Conservation (phyloP, 1,140 invertebrate species). For the Stenopsyche tienmushanensis region DNA sequence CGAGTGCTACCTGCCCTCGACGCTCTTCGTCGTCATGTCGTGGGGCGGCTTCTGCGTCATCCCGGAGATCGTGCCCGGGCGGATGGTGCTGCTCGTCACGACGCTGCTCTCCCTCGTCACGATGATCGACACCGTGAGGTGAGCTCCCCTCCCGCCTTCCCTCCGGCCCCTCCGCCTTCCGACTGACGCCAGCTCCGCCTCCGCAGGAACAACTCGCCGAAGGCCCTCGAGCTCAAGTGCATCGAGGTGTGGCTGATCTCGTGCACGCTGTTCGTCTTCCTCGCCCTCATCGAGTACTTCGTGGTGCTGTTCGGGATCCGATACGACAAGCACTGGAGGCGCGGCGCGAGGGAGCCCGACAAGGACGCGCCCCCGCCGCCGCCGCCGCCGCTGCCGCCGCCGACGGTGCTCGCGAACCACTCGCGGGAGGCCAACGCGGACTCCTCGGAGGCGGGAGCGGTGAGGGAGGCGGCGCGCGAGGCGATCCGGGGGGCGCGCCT, state of each 20-base stretch:
- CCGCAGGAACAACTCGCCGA: slow-evolving; percentile 62
- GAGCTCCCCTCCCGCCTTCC: no score
- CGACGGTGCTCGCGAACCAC: slow-evolving; percentile 50
- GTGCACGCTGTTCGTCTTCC: slow-evolving; percentile 72
- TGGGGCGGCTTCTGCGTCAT: slow-evolving; percentile 68
- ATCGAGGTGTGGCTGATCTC: slow-evolving; percentile 73
- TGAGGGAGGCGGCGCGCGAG: slow-evolving; percentile 43
- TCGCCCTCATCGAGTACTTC: slow-evolving; percentile 71
- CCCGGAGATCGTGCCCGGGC: slow-evolving; percentile 62
- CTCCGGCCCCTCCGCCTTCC: no score
- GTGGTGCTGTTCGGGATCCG: slow-evolving; percentile 65
- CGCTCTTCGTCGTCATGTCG: slow-evolving; percentile 65
- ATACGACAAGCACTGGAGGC: slow-evolving; percentile 62
- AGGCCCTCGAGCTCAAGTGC: slow-evolving; percentile 66
- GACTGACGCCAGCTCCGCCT: no score
- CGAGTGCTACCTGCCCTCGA: slow-evolving; percentile 64
- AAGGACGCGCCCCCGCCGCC: slow-evolving; percentile 43
- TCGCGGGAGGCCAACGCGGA: slow-evolving; percentile 50
- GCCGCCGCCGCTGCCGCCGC: slow-evolving; percentile 47
- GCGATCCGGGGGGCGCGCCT: slow-evolving; percentile 46
- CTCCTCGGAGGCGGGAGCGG: slow-evolving; percentile 47
- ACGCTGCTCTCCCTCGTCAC: slow-evolving; percentile 62
- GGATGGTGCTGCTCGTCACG: slow-evolving; percentile 62
- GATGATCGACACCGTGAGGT: slow-evolving; percentile 66
- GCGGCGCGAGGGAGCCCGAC: slow-evolving; percentile 53